Evolutionary conservation across 2,113 vertebrate species (phyloP), one percentile per base, ranked within the genome.

Genomic region (Labrus mixtus): DNA sequence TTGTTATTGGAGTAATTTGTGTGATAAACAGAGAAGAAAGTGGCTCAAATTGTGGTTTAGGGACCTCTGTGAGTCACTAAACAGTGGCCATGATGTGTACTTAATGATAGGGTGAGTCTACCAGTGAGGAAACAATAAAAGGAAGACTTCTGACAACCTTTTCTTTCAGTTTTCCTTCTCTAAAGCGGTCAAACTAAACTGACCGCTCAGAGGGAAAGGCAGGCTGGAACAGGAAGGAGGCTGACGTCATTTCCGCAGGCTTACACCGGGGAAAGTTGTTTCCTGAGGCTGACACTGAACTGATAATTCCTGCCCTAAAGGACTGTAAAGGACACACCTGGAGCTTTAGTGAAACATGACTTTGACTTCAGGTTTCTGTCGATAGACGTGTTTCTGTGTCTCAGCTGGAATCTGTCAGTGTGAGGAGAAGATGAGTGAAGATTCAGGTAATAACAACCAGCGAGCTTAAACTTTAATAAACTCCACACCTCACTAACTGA

Each of bases 211-310:
- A 10, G 50, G 46, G 54, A 74, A 46, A 39, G 81, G 73, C 15
- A n/a, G 39, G 3, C 10, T 48, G 13, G 81, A 73, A 90, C 86
- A 88, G 90, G 93, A 93, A 94, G 89, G 79, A 89, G 25, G 81
- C 60, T 91, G 87, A 91, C 92, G 94, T 87, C 68, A 91, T 87
- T 93, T 94, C 94, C 94, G 90, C 73, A 88, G 89, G 90, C 84
- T 86, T 23, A 70, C 73, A 93, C 93, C 93, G 91, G 94, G 92
- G 92, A 93, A 94, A 93, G 93, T 93, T 89, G 93, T 93, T 95
- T 95, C 94, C 94, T 95, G 92, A 88, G 91, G 89, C 91, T 90
- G 68, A 46, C 79, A 50, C 73, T 9, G 66, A 9, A 57, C 55
- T 23, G 71, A 64, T 56, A 1, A 5, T 63, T 59, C 80, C 57